phyloP scores from a whole-genome alignment of 2,113 vertebrate genomes.

The Numida meleagris region DNA sequence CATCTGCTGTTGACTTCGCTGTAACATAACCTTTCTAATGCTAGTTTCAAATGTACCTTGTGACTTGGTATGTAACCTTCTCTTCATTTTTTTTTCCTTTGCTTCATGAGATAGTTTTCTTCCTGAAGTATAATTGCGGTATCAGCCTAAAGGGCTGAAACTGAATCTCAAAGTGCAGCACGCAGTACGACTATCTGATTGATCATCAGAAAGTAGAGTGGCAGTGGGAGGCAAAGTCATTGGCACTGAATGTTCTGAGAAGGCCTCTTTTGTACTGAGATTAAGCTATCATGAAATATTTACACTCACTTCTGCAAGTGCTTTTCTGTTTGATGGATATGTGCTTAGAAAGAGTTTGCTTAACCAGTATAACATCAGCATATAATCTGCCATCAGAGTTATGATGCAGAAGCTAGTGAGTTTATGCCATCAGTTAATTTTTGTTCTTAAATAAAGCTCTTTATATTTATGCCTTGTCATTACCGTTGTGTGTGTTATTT shows the following conservation, averaged over 20 bases:
- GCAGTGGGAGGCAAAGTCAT: background rate
- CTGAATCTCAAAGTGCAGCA: accelerated
- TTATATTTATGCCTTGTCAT: background rate
- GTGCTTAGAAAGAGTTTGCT: slow-evolving; percentile 26
- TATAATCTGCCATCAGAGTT: background rate
- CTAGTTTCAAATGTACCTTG: background rate
- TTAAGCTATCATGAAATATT: slow-evolving; percentile 26
- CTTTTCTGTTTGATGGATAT: background rate
- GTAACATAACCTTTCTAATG: background rate
- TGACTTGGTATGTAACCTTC: background rate
- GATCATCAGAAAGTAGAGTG: background rate
- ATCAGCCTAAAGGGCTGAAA: background rate
- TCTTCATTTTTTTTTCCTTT: background rate
- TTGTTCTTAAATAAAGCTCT: slow-evolving; percentile 27
- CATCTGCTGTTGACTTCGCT: slow-evolving; percentile 56
- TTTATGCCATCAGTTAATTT: slow-evolving; percentile 2
- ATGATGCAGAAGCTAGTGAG: background rate
- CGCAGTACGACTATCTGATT: background rate
- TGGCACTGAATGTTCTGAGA: background rate
- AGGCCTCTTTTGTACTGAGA: background rate
- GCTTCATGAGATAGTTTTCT: background rate
- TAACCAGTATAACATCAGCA: background rate
- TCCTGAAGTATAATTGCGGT: background rate
- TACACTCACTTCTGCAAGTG: background rate
- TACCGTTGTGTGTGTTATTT: background rate